phyloP scores from a whole-genome alignment of 1,140 invertebrate species.

The Pogonomyrmex barbatus region DNA sequence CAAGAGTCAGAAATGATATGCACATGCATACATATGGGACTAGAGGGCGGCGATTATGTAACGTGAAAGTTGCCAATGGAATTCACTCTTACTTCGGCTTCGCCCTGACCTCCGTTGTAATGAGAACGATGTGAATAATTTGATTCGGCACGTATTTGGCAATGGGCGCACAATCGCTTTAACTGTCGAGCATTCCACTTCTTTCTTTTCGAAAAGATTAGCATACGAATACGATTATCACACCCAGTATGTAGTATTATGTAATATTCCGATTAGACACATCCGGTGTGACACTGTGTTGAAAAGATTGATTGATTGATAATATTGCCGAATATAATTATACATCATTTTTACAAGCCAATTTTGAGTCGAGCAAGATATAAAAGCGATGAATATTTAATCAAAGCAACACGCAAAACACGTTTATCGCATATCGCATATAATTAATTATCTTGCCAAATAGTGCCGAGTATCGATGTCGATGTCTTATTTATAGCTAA shows the following conservation, averaged over 20 bases:
- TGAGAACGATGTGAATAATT: conserved; percentile 75
- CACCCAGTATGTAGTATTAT: conserved; percentile 25
- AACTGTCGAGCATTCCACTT: conserved; percentile 43
- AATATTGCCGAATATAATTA: background rate
- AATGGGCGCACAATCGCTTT: conserved; percentile 54
- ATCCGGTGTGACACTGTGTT: background rate
- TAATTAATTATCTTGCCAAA: conserved; percentile 17
- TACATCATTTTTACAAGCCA: background rate
- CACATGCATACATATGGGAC: background rate
- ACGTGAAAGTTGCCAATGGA: conserved; percentile 74
- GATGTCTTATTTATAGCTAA: background rate
- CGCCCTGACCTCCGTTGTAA: conserved; percentile 77
- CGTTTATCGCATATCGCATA: background rate
- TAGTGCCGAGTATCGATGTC: background rate
- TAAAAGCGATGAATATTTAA: conserved; percentile 37
- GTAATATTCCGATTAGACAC: conserved; percentile 47
- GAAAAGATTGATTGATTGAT: conserved; percentile 48
- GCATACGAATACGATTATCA: conserved; percentile 41
- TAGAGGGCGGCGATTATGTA: conserved; percentile 61
- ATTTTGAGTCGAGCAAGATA: background rate
- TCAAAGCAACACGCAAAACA: background rate
- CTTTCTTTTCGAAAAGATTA: conserved; percentile 58
- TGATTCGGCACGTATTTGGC: conserved; percentile 69
- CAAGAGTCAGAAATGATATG: background rate
- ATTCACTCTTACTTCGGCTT: conserved; percentile 78